Conservation (phyloP, 2,888 invertebrate species). For the Amblyjoppa fuscipennis region DNA sequence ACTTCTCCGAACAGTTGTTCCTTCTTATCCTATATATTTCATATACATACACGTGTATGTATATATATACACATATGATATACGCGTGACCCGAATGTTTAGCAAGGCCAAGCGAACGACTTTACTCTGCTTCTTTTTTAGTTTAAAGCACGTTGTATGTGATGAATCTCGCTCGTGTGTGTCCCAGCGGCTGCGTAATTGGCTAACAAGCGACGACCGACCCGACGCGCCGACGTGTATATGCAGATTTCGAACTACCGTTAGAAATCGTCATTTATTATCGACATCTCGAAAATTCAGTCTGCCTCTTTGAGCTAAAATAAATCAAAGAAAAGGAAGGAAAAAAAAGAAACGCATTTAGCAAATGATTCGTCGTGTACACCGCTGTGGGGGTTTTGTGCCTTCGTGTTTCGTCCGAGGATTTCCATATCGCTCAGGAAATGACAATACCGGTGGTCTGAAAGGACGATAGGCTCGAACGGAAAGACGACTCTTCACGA, state of each 20-base stretch:
- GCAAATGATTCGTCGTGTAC: not conserved
- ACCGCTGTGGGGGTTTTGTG: not conserved
- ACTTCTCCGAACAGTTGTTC: slow-evolving; percentile 42
- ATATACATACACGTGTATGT: slow-evolving; percentile 5
- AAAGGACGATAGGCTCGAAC: slow-evolving; percentile 27
- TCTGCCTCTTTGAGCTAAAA: not conserved
- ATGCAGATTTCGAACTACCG: not conserved
- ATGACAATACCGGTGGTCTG: slow-evolving; percentile 1
- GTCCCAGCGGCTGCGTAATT: not conserved
- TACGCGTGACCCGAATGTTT: slow-evolving; percentile 34
- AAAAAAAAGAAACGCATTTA: not conserved
- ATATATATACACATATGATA: not conserved
- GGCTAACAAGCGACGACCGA: not conserved
- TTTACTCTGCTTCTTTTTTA: not conserved
- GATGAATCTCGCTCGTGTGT: not conserved
- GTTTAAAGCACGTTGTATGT: not conserved
- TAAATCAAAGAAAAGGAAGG: not conserved
- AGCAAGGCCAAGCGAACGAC: slow-evolving; percentile 22
- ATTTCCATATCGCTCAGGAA: slow-evolving; percentile 20
- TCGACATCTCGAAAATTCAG: not conserved
- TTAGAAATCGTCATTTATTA: slow-evolving; percentile 1
- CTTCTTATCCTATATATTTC: slow-evolving; percentile 7
- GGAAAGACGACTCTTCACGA: slow-evolving; percentile 36
- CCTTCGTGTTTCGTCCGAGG: not conserved
- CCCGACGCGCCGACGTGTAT: not conserved